Evolutionary conservation across 1,140 invertebrate species (phyloP).

Genomic region (Lasaia peninsularis): DNA sequence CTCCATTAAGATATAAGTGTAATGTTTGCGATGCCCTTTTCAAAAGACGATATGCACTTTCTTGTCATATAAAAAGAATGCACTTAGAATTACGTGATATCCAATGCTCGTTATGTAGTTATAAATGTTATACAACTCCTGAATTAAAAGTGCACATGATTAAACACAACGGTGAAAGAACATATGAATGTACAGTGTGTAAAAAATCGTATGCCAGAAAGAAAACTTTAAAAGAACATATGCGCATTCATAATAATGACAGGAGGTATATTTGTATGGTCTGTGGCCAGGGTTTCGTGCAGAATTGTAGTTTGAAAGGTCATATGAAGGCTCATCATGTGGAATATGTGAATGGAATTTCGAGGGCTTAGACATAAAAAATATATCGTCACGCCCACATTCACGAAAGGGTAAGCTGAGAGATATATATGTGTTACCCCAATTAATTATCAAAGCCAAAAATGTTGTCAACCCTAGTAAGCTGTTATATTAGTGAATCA

Average conservation of each 20-base stretch:
- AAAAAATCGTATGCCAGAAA: conserved; percentile 79
- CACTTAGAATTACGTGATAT: conserved; percentile 46
- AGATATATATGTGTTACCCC: too few relatives aligned
- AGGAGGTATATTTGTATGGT: conserved; percentile 33
- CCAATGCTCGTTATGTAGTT: conserved; percentile 38
- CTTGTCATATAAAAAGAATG: conserved; percentile 34
- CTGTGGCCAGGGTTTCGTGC: conserved; percentile 40
- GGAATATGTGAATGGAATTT: conserved; percentile 1
- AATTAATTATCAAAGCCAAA: too few relatives aligned
- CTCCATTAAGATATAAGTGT: conserved; percentile 38
- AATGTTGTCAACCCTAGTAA: too few relatives aligned
- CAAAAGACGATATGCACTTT: conserved; percentile 29
- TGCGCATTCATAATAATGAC: conserved; percentile 37
- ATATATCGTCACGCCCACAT: too few relatives aligned
- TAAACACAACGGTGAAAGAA: conserved; percentile 79
- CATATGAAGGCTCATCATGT: conserved; percentile 36
- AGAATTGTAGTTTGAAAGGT: conserved; percentile 37
- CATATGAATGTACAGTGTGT: conserved; percentile 77
- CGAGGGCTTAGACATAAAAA: background rate
- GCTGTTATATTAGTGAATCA: too few relatives aligned
- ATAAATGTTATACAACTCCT: conserved; percentile 40
- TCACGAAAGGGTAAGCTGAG: too few relatives aligned
- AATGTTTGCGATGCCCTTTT: conserved; percentile 43
- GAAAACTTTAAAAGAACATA: conserved; percentile 67
- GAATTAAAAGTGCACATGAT: conserved; percentile 79